phyloP scores from a whole-genome alignment of 2,113 vertebrate species.

The Shinisaurus crocodilurus region DNA sequence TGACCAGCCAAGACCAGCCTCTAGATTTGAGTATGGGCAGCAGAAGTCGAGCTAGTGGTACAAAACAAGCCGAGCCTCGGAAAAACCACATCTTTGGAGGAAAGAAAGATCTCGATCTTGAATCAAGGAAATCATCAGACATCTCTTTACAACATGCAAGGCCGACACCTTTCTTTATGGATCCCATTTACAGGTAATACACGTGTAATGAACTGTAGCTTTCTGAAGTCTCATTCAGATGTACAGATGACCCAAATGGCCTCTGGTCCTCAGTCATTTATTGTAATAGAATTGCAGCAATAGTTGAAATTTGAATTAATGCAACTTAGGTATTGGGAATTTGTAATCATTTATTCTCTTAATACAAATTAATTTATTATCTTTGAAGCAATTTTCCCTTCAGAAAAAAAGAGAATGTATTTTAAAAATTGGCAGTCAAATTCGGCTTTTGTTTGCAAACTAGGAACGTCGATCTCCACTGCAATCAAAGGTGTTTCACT shows the following conservation, averaged over 20 bases:
- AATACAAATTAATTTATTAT: conserved; percentile 17
- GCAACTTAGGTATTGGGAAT: not conserved
- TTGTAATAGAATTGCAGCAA: not conserved
- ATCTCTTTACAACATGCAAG: conserved; percentile 94
- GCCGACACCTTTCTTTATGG: conserved; percentile 98
- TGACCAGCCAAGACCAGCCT: conserved; percentile 91
- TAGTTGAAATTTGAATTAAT: not conserved
- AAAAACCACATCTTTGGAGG: conserved; percentile 88
- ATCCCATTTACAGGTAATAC: conserved; percentile 98
- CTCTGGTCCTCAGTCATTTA: not conserved
- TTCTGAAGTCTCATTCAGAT: not conserved
- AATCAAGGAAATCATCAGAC: conserved; percentile 84
- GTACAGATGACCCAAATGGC: not conserved
- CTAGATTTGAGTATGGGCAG: conserved; percentile 95
- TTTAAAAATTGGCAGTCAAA: conserved; percentile 7
- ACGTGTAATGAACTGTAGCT: not conserved
- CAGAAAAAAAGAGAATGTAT: conserved; percentile 3
- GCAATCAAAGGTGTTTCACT: conserved; percentile 8
- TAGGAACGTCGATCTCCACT: conserved; percentile 20
- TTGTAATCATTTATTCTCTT: conserved; percentile 3
- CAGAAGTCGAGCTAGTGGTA: conserved; percentile 83
- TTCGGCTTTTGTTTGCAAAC: conserved; percentile 8
- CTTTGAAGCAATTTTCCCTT: conserved; percentile 20
- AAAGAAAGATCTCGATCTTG: conserved; percentile 82
- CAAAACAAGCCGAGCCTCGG: conserved; percentile 81